Evolutionary conservation across 2,888 invertebrate genomes (phyloP).

Genomic region (Agrochola lychnidis): DNA sequence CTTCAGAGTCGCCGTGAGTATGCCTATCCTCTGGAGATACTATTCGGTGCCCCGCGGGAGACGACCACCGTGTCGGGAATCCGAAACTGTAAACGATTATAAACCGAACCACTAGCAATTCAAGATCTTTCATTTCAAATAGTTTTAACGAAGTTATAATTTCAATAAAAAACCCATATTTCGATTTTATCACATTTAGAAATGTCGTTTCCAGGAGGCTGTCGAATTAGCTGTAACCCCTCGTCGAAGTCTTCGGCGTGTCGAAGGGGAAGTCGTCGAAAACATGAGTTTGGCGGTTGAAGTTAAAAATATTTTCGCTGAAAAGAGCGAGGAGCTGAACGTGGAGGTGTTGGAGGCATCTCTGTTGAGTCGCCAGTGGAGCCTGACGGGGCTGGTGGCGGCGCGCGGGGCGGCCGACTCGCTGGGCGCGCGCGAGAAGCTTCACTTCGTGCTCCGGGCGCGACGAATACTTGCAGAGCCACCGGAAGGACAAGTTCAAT

Average conservation of each 20-base stretch:
- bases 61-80: neutral
- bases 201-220: slow-evolving; percentile 83
- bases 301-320: slow-evolving; percentile 93
- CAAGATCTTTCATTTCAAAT: neutral
- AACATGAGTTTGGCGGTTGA: slow-evolving; percentile 93
- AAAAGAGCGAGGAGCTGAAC: slow-evolving; percentile 91
- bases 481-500: slow-evolving; percentile 77
- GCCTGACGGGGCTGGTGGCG: slow-evolving; percentile 83
- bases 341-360: slow-evolving; percentile 91
- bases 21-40: neutral
- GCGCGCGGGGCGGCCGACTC: slow-evolving; percentile 75
- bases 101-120: neutral
- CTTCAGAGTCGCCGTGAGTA: slow-evolving; percentile 77
- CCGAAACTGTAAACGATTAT: neutral
- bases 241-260: slow-evolving; percentile 86
- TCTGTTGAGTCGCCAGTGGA: slow-evolving; percentile 92
- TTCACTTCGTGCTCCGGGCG: slow-evolving; percentile 84
- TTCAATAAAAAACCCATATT: neutral
- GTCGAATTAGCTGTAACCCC: slow-evolving; percentile 90
- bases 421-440: slow-evolving; percentile 81
- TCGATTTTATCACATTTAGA: neutral
- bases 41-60: neutral
- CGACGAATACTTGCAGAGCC: slow-evolving; percentile 73
- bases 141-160: neutral
- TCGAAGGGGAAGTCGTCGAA: slow-evolving; percentile 82